Evolutionary conservation across 2,888 invertebrate species (phyloP), one percentile per base, ranked within the genome.

Genomic region (Bombylius discolor): DNA sequence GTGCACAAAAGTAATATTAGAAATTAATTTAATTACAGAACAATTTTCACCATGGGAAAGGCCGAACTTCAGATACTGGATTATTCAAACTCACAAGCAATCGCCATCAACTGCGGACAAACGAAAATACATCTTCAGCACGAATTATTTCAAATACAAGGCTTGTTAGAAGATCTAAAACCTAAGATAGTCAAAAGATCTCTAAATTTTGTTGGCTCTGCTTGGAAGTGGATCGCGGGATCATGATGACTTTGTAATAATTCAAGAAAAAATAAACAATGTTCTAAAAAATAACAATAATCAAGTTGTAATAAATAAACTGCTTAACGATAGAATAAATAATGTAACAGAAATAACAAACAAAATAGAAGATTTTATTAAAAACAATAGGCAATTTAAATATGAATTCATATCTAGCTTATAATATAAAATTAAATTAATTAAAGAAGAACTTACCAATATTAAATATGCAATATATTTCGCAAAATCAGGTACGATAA

Each of bases 221-320:
- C 53, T n/a, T 53, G 48, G 53, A 53, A 53, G n/a, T 53, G 53
- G 53, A 53, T 54, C 7, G 54, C 45, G 7, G 54, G 51, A 51
- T 45, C 51, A 45, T 14, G 49, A 49, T 14, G 49, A 49, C n/a
- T 36, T 49, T n/a, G 39, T 42, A 7, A 13, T 48, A n/a, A 11
- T 48, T 36, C 47, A 31, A n/a, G 51, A 55, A 12, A 32, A 49
- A 13, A 55, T 55, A 42, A 55, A 55, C 39, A 46, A 55, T 39
- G 45, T 50, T 34, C 32, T 55, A 34, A 45, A 23, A 13, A 55
- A 55, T 39, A 55, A 51, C 31, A 51, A 55, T 53, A 36, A 56
- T 39, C 47, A 42, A 49, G 44, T 52, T 46, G 51, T 55, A 23
- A 55, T 55, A 6, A 55, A 55, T 39, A 14, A 50, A 34, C n/a